Evolutionary conservation across 92 coral and sea anemone species (phyloP), one percentile per base, ranked within the genome.

Genomic region (Blastomussa wellsi): DNA sequence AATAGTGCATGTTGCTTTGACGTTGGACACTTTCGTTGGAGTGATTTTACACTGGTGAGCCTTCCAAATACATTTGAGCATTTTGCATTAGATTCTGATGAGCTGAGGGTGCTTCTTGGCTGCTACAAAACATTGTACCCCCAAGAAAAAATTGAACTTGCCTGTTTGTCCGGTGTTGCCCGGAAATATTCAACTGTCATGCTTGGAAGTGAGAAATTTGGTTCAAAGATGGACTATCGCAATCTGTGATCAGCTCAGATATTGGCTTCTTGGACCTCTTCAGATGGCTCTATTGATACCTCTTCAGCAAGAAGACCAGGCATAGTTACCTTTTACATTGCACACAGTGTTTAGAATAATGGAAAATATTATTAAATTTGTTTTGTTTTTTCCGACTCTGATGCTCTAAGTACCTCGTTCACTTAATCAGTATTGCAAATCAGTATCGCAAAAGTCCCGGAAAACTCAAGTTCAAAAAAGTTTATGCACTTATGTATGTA

Each of bases 181-280:
- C 41, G 86, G 42, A 89, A 69, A 35, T 89, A 78, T 52, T 16
- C 89, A 10, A 65, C 47, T 35, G 57, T 89, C 1, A 53, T 14
- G 29, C 82, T 89, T 79, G 92, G 89, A 69, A 64, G 22, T 67
- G 84, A 88, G 42, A 88, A 74, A n/a, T 82, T 82, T 88, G 87
- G 91, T 15, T 85, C 92, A 37, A 80, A 84, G 77, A 81, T 74
- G 64, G 83, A 67, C 42, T 62, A 67, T 31, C 67, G 81, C 39
- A 87, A 87, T 62, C 78, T 78, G 17, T 14, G 88, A 47, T 87
- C 90, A 22, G 84, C 90, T 22, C 57, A 90, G 57, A 68, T 86
- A 16, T 59, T 65, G 38, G 90, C 93, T 53, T 73, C 90, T 28
- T 90, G 88, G 93, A 79, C 72, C 35, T 76, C 44, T 47, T 76